Base-by-base conservation (phyloP, 2,113 vertebrate genomes). In the Actenoides hombroni region DNA sequence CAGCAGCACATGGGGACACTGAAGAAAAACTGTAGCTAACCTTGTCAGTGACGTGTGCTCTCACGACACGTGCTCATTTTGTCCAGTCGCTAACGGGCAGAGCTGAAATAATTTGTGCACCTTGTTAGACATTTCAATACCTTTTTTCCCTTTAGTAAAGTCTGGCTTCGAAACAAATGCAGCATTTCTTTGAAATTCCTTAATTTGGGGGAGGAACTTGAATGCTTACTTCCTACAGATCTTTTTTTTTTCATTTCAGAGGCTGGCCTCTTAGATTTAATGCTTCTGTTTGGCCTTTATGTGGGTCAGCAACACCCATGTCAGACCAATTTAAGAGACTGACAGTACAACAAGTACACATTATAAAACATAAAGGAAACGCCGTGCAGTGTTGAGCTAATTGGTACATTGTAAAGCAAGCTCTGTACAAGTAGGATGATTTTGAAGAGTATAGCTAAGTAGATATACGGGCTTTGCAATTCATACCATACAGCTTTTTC, bases 51-150 rank as follows among this genome's bases (percentile, higher is more conserved):
- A 56, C 33, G 0, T 5, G 16, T 3, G 18, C 17, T 21, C 75
- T 17, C 44, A 39, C n/a, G 75, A 16, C 4, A 0, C 18, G 7
- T 13, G n/a, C 7, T 67, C 4, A 1, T 78, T 71, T 68, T 40
- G 4, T 61, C 61, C n/a, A n/a, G 46, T 70, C 33, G 18, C 54
- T 40, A 5, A 51, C 3, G 11, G 69, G 33, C 61, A 79, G 35
- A 65, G 48, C 9, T 77, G 25, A 85, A 86, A 21, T 31, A 60
- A 46, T 65, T 65, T 1, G 3, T 49, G 37, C 13, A 28, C 26
- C 14, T 63, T 28, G 12, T 42, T 80, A 53, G 37, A 14, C 1
- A 4, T 83, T 88, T 74, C 46, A 29, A 0, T 60, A 39, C 33
- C 33, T 40, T 71, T 57, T 44, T 76, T 44, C 10, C 10, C 37